These are phyloP conservation scores for Acrobasis repandana DNA, from an alignment of 2,888 invertebrate species.

Conservation along the genomic window DNA sequence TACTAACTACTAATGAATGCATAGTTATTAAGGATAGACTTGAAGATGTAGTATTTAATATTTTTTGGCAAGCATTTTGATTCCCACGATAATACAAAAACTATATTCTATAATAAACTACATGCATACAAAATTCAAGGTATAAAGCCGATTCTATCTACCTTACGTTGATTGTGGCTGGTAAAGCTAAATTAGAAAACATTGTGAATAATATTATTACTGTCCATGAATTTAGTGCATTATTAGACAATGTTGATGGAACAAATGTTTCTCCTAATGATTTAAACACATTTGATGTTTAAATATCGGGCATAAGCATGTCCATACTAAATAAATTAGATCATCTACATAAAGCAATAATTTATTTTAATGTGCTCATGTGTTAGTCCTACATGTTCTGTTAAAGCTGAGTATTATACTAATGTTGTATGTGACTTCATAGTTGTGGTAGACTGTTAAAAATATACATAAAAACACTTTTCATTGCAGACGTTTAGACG, in stretches of 20 bases:
- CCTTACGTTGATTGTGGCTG: conserved; percentile 28
- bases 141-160: conserved; percentile 33
- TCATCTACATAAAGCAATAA: conserved; percentile 54
- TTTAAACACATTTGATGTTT: conserved; percentile 32
- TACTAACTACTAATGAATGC: neutral
- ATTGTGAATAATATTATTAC: conserved; percentile 39
- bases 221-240: conserved; percentile 41
- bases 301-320: conserved; percentile 40
- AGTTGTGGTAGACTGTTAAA: conserved; percentile 56
- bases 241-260: conserved; percentile 40
- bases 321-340: conserved; percentile 35
- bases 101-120: conserved; percentile 24
- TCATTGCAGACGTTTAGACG: conserved; percentile 61
- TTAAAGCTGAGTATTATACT: conserved; percentile 32
- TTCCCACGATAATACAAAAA: conserved; percentile 5
- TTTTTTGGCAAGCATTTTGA: conserved; percentile 4
- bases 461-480: conserved; percentile 54
- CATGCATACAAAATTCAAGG: conserved; percentile 30
- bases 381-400: conserved; percentile 47
- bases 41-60: neutral
- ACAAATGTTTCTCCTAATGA: conserved; percentile 35
- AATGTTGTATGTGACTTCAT: conserved; percentile 26
- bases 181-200: conserved; percentile 37
- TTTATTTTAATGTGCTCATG: conserved; percentile 53
- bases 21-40: no score